A percentile compares a stretch with the other conserved stretches of the same genome.
These are phyloP conservation scores for Stictocephala bisonia DNA, from an alignment of 2,888 invertebrate species.

Conservation along the genomic window DNA sequence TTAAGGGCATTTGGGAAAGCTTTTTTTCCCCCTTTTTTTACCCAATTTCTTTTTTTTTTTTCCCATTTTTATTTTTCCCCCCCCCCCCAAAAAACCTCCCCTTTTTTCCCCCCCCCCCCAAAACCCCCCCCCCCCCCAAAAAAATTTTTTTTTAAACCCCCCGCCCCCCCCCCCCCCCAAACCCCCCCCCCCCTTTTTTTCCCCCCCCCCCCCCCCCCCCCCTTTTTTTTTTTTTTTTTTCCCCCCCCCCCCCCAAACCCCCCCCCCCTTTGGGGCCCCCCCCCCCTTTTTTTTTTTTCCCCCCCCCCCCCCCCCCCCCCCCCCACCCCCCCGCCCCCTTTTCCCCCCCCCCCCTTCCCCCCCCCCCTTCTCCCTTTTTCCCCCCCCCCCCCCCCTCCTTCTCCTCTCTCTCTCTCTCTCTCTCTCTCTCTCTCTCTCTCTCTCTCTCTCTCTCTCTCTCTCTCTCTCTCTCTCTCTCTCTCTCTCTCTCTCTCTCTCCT, in stretches of 20 bases:
- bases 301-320: no score
- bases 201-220: neutral
- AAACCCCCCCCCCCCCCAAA: no score
- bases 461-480: neutral
- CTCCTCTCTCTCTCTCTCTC: neutral
- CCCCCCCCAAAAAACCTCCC: no score
- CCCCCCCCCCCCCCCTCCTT: neutral
- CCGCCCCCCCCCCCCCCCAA: no score
- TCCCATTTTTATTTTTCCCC: slow-evolving; percentile 8
- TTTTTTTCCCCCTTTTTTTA: neutral
- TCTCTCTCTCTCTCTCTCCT: neutral
- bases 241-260: no score
- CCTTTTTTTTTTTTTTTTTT: neutral
- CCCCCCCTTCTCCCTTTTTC: neutral
- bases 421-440: neutral
- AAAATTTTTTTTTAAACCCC: no score
- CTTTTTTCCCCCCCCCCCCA: no score
- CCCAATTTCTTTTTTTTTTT: neutral
- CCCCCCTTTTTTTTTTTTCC: neutral
- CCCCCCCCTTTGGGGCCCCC: no score
- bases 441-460: neutral
- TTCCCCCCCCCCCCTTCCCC: no score
- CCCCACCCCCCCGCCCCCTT: no score
- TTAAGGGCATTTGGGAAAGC: no score
- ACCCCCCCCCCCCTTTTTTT: no score